phyloP scores from a whole-genome alignment of 2,797 vertebrate species.

The Euthynnus affinis region DNA sequence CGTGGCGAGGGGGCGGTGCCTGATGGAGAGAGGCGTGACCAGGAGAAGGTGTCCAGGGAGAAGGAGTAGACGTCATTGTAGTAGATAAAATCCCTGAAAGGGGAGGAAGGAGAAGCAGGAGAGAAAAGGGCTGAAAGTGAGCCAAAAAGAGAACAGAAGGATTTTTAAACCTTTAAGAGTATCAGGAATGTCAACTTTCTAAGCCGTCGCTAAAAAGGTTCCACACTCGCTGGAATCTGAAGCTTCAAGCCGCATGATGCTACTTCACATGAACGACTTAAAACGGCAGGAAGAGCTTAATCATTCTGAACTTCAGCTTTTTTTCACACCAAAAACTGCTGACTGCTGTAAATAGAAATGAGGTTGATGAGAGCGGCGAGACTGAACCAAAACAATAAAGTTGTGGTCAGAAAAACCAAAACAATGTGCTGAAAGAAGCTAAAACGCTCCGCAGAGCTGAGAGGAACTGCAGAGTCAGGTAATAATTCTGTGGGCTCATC shows the following conservation, averaged over 20 bases:
- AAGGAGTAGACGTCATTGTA: slow-evolving; percentile 94
- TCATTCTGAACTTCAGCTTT: neutral
- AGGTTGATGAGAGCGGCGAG: too few relatives aligned
- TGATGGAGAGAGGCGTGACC: slow-evolving; percentile 88
- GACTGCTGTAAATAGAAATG: too few relatives aligned
- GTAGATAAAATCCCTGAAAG: slow-evolving; percentile 94
- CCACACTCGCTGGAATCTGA: too few relatives aligned
- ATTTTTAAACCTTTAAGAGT: neutral
- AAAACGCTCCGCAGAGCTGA: too few relatives aligned
- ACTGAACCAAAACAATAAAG: too few relatives aligned
- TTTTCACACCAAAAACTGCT: too few relatives aligned
- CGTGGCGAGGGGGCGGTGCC: slow-evolving; percentile 89
- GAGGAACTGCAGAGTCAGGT: too few relatives aligned
- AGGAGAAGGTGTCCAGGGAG: slow-evolving; percentile 92
- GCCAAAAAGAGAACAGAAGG: neutral
- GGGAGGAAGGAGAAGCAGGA: neutral
- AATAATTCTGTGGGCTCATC: too few relatives aligned
- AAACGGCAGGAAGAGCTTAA: neutral
- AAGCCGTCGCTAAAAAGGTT: neutral
- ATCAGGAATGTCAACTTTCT: neutral
- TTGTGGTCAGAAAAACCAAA: too few relatives aligned
- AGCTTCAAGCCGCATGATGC: neutral
- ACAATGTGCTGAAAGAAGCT: too few relatives aligned
- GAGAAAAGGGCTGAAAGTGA: neutral
- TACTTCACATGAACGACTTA: neutral